Conservation (phyloP, 2,888 invertebrate genomes). For the Keiferia lycopersicella region DNA sequence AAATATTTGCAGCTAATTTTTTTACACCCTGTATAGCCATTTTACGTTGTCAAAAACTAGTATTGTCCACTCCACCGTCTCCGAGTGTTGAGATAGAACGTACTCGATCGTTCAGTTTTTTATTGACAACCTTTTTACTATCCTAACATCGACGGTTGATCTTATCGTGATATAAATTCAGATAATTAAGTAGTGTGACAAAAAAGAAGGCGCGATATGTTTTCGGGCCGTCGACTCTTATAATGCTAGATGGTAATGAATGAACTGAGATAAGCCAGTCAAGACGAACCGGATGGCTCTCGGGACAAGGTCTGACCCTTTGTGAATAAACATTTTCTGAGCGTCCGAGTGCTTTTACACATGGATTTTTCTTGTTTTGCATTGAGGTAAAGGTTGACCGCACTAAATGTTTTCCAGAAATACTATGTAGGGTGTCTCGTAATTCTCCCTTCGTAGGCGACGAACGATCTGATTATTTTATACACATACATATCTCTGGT, state of each 20-base stretch:
- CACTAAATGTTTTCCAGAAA: no score
- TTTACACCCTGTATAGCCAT: no score
- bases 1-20: no score
- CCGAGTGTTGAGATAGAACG: slow-evolving; percentile 25
- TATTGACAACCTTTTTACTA: slow-evolving; percentile 50
- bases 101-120: slow-evolving; percentile 34
- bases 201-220: slow-evolving; percentile 78
- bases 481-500: no score
- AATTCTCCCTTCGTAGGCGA: no score
- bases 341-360: slow-evolving; percentile 42
- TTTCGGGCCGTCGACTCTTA: slow-evolving; percentile 77
- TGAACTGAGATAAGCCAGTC: slow-evolving; percentile 74
- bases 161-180: slow-evolving; percentile 77
- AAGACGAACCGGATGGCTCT: slow-evolving; percentile 69
- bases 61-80: slow-evolving; percentile 20
- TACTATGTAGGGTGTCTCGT: no score
- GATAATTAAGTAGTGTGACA: slow-evolving; percentile 80
- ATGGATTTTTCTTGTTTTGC: slow-evolving; percentile 48
- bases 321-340: slow-evolving; percentile 66
- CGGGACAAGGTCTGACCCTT: slow-evolving; percentile 65
- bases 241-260: slow-evolving; percentile 80
- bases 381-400: slow-evolving; percentile 48
- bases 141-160: slow-evolving; percentile 54
- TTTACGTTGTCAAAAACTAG: no score
- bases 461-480: no score